Percentiles rank a stretch among this genome's conserved stretches.
phyloP scores from a whole-genome alignment of 2,888 invertebrate species.

The Heliconius hortense region DNA sequence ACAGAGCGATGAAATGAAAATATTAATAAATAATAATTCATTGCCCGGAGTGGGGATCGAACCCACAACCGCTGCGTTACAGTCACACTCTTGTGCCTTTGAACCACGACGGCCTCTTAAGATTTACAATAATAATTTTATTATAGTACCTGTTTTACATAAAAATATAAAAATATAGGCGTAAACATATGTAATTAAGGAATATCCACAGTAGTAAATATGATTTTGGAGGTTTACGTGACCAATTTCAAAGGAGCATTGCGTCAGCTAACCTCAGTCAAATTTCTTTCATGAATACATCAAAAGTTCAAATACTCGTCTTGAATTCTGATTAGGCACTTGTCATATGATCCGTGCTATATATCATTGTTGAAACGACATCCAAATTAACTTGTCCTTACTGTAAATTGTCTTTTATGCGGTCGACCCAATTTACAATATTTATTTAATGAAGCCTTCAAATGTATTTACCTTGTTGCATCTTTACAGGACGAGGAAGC shows the following conservation, averaged over 20 bases:
- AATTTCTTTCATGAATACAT: constrained; percentile 63
- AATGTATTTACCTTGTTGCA: constrained; percentile 37
- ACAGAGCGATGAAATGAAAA: not conserved
- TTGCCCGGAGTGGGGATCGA: not conserved
- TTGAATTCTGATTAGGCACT: constrained; percentile 70
- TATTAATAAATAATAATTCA: not conserved
- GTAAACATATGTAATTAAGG: not conserved
- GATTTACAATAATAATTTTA: not conserved
- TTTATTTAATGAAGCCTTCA: constrained; percentile 26
- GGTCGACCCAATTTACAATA: constrained; percentile 38
- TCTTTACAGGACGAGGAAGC: constrained; percentile 60
- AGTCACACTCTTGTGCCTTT: not conserved
- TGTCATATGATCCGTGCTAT: constrained; percentile 58
- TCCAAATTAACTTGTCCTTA: constrained; percentile 70
- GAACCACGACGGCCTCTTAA: not conserved
- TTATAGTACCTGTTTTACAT: too few species aligned
- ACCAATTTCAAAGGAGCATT: constrained; percentile 57
- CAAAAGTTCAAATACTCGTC: constrained; percentile 69
- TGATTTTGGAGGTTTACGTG: constrained; percentile 52
- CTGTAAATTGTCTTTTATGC: constrained; percentile 56
- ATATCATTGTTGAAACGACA: constrained; percentile 71
- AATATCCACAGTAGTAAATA: constrained; percentile 13
- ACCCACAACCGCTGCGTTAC: too few species aligned
- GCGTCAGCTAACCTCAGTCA: constrained; percentile 54
- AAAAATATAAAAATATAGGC: not conserved